phyloP scores from a whole-genome alignment of 2,888 invertebrate genomes.

The Netelia virgata region DNA sequence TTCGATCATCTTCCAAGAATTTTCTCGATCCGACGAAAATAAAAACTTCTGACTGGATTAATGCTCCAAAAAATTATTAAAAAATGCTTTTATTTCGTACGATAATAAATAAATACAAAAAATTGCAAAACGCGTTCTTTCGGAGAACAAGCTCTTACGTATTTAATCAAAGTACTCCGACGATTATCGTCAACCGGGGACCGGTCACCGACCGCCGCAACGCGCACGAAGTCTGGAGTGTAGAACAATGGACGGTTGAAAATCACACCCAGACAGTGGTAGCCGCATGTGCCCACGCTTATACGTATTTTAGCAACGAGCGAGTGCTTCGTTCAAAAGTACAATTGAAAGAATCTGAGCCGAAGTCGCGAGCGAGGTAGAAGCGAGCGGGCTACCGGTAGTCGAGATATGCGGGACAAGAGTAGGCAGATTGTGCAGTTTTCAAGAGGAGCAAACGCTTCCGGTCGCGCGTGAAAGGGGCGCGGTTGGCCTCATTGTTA shows the following conservation, averaged over 20 bases:
- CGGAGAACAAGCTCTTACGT: not conserved
- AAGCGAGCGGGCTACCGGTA: constrained; percentile 56
- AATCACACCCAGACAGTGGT: constrained; percentile 47
- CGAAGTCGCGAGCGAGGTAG: constrained; percentile 71
- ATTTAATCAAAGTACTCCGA: not conserved
- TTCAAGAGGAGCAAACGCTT: constrained; percentile 78
- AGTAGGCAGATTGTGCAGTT: constrained; percentile 76
- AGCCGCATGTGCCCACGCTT: constrained; percentile 3
- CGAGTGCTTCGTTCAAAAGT: constrained; percentile 60
- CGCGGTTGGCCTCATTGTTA: constrained; percentile 81
- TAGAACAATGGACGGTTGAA: constrained; percentile 62
- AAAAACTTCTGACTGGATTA: no score
- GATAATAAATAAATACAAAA: not conserved
- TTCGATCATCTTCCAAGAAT: no score
- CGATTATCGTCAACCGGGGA: constrained; percentile 1
- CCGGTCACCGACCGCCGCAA: constrained; percentile 56
- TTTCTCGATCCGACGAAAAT: no score
- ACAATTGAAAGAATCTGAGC: constrained; percentile 78
- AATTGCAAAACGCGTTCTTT: not conserved
- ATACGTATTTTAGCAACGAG: constrained; percentile 28
- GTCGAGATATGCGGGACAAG: constrained; percentile 59
- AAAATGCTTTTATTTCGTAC: not conserved
- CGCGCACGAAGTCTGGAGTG: constrained; percentile 53
- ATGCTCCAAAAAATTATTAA: not conserved
- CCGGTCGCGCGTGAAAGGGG: constrained; percentile 80